Base-by-base conservation (phyloP, 2,888 invertebrate species). In the Drosophila fungiperda region DNA sequence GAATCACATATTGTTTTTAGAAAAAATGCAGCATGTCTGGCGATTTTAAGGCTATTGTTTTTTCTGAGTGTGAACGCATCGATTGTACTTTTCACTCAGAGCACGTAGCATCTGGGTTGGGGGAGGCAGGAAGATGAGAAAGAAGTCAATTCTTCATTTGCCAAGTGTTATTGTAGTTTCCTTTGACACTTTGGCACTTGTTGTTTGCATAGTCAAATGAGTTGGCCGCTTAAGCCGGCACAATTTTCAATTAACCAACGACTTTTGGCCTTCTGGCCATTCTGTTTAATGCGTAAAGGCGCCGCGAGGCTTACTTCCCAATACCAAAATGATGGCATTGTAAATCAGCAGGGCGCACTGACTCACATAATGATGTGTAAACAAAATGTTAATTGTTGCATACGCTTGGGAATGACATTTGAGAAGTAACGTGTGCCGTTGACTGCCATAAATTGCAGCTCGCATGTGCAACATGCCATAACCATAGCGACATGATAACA, bases 161-260 rank as follows among this genome's bases (percentile, higher is more conserved):
- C 36, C 45, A 65, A 68, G 48, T 65, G 75, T 42, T 69, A 66
- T 64, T 66, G 33, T 61, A 63, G 55, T 57, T 77, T 32, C 6
- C 52, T 32, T 6, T 35, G 36, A 60, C n/a, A 50, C 29, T 29
- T 29, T 55, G 54, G 53, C 68, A 55, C 75, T 74, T 57, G 55
- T 67, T 86, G 86, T 86, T 86, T 80, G 64, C 59, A 52, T 72
- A 82, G 52, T 69, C 68, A 86, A 86, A 86, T 86, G 67, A 80
- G 73, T 59, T 71, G 49, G 54, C 23, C 42, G 53, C 69, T 61
- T 61, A 59, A 64, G 55, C 61, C 17, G 63, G 60, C 17, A 42
- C 54, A 59, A 52, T 69, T 83, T 84, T 83, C 75, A 69, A 80
- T 86, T 69, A 80, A 55, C 29, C 42, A 38, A 40, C 60, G 62